These are phyloP conservation scores for Protobothrops flavoviridis DNA, from an alignment of 2,113 vertebrate genomes.

Conservation along the genomic window DNA sequence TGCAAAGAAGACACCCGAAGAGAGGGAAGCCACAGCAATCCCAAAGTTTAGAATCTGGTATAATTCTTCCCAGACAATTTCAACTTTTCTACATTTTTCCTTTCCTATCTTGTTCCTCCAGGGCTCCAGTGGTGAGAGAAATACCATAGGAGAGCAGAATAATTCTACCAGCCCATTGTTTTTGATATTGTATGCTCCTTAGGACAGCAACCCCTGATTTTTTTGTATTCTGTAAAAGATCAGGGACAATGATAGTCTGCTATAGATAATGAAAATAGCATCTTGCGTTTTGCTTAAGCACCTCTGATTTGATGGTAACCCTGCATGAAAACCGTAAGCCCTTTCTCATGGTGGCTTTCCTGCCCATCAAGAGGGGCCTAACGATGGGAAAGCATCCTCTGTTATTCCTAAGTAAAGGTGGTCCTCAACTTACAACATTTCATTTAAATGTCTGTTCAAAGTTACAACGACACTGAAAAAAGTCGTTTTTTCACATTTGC, in stretches of 20 bases:
- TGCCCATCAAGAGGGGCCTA: neutral
- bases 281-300: neutral
- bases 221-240: neutral
- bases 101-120: neutral
- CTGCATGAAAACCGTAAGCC: neutral
- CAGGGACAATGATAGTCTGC: neutral
- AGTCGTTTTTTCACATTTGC: too few species aligned
- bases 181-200: neutral
- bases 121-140: neutral
- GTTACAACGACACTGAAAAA: too few species aligned
- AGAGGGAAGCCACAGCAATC: neutral
- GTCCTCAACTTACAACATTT: neutral
- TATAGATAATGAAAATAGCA: neutral
- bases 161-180: neutral
- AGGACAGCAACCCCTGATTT: neutral
- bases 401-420: neutral
- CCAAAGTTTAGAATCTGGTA: neutral
- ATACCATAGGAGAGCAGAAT: neutral
- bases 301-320: neutral
- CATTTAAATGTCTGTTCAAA: too few species aligned
- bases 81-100: neutral
- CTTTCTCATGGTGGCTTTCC: neutral
- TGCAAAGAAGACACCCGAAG: neutral
- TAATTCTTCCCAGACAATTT: neutral
- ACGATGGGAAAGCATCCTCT: neutral